These are phyloP conservation scores for Alentia gelatinosa DNA, from an alignment of 2,888 invertebrate genomes.

Conservation along the genomic window DNA sequence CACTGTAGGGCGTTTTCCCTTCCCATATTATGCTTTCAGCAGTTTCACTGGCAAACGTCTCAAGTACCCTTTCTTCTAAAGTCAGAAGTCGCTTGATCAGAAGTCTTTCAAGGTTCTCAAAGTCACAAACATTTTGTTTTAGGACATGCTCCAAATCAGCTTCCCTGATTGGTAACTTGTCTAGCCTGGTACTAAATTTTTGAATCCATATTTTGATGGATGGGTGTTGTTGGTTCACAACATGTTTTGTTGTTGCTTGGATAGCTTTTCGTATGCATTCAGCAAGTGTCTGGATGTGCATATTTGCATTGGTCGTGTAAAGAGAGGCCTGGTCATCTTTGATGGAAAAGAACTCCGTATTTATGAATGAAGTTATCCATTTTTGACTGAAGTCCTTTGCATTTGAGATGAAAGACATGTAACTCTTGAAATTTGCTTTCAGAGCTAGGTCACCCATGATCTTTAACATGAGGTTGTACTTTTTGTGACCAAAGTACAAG, in stretches of 20 bases:
- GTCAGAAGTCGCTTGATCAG: not conserved
- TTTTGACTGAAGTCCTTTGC: not conserved
- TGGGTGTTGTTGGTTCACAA: not conserved
- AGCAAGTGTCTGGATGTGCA: not conserved
- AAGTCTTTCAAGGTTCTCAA: not conserved
- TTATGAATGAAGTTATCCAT: conserved; percentile 34
- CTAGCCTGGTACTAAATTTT: not conserved
- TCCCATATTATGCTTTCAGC: conserved; percentile 16
- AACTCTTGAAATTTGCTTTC: not conserved
- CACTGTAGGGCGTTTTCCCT: not conserved
- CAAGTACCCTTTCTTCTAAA: not conserved
- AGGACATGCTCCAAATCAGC: not conserved
- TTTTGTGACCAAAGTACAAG: not conserved
- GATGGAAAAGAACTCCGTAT: not conserved
- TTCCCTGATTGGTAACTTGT: not conserved
- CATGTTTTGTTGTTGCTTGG: not conserved
- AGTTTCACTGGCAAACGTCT: not conserved
- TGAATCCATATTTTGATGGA: not conserved
- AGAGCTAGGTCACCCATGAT: conserved; percentile 35
- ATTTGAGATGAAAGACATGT: conserved; percentile 10
- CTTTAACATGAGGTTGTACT: not conserved
- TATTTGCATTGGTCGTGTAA: not conserved
- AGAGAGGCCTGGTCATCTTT: not conserved
- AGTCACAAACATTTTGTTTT: not conserved
- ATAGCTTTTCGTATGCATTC: not conserved